These are phyloP conservation scores for Villa cingulata DNA, from an alignment of 2,888 invertebrate genomes.

Conservation along the genomic window DNA sequence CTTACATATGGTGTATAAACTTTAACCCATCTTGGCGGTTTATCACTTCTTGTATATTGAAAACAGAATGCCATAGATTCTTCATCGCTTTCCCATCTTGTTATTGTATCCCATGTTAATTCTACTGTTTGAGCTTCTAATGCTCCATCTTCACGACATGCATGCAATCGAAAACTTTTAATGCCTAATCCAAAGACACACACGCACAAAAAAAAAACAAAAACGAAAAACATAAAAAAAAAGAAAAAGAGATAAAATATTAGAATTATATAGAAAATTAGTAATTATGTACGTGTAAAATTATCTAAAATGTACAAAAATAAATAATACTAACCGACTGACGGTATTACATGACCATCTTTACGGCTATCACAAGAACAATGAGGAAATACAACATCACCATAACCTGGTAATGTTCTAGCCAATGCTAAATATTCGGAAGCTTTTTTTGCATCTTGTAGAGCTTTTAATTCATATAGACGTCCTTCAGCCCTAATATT, in stretches of 20 bases:
- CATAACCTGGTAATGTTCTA: conserved; percentile 80
- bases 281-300: too few relatives aligned
- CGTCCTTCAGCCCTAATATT: conserved; percentile 81
- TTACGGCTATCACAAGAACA: conserved; percentile 82
- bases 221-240: neutral
- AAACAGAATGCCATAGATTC: conserved; percentile 85
- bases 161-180: conserved; percentile 57
- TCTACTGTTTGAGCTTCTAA: conserved; percentile 66
- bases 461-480: conserved; percentile 88
- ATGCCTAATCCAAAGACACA: conserved; percentile 37
- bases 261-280: too few relatives aligned
- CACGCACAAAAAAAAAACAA: too few relatives aligned
- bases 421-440: conserved; percentile 75
- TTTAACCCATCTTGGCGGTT: conserved; percentile 71
- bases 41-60: conserved; percentile 67
- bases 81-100: conserved; percentile 80
- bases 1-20: conserved; percentile 81
- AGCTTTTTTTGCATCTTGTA: conserved; percentile 80
- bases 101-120: conserved; percentile 70
- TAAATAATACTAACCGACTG: conserved; percentile 42
- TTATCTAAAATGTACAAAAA: too few relatives aligned
- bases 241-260: neutral
- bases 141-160: conserved; percentile 71
- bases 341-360: conserved; percentile 70
- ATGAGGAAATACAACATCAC: conserved; percentile 87